phyloP scores from a whole-genome alignment of 2,113 vertebrate genomes.

The Tenebrosternarchus preto region DNA sequence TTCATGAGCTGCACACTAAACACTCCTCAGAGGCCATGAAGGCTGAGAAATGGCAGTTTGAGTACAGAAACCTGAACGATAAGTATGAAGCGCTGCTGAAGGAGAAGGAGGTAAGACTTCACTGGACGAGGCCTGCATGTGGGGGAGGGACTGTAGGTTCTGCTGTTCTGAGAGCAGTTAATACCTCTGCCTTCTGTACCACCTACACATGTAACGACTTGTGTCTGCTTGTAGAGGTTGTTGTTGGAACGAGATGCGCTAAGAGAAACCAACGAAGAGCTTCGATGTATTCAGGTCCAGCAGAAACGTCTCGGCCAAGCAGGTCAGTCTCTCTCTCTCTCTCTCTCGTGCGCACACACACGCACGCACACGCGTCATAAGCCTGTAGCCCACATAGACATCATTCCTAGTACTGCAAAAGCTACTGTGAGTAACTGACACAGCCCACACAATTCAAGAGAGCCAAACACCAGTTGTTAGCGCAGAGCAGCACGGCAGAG shows the following conservation, averaged over 20 bases:
- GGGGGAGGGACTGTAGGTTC: no score
- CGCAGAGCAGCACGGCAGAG: no score
- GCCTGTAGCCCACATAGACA: no score
- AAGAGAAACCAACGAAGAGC: slow-evolving; percentile 85
- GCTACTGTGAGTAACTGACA: no score
- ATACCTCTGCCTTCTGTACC: background rate
- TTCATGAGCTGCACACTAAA: slow-evolving; percentile 82
- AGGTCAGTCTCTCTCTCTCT: slow-evolving; percentile 70
- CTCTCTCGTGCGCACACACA: no score
- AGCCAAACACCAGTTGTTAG: no score
- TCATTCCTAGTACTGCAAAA: no score
- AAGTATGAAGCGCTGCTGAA: slow-evolving; percentile 81
- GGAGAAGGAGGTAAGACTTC: slow-evolving; percentile 84
- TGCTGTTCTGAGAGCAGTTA: no score
- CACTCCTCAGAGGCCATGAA: slow-evolving; percentile 83
- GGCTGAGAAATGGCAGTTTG: slow-evolving; percentile 90
- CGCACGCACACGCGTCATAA: no score
- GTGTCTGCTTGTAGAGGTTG: slow-evolving; percentile 71
- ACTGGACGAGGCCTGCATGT: background rate
- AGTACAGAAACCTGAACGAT: slow-evolving; percentile 84
- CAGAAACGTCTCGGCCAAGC: slow-evolving; percentile 77
- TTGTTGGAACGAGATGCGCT: slow-evolving; percentile 82
- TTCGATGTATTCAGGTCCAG: slow-evolving; percentile 85
- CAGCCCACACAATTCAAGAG: no score
- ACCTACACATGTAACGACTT: background rate